phyloP scores from a whole-genome alignment of 2,113 vertebrate species.

The Helogale parvula region DNA sequence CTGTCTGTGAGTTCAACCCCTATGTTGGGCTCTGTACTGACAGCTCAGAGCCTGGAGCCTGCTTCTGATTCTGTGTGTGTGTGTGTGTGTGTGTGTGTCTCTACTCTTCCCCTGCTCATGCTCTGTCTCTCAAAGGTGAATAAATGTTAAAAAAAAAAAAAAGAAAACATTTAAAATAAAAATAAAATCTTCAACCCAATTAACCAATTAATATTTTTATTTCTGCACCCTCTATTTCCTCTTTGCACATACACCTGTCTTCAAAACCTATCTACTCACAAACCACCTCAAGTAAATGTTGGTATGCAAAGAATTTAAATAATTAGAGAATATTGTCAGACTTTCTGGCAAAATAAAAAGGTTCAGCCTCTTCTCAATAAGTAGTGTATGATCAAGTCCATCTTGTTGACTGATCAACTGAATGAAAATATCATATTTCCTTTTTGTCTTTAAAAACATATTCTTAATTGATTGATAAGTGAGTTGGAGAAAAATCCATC shows the following conservation, averaged over 20 bases:
- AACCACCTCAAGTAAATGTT: conserved; percentile 28
- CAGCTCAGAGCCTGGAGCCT: no score
- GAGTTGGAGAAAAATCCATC: neutral
- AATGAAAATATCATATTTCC: neutral
- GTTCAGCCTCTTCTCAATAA: neutral
- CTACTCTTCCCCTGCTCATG: no score
- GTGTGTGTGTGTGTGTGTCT: no score
- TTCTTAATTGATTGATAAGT: conserved; percentile 42
- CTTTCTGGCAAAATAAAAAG: conserved; percentile 32
- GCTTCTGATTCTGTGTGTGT: no score
- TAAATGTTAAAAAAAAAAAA: no score
- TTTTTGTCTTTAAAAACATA: conserved; percentile 36
- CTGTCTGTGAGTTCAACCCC: no score
- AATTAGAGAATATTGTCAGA: neutral
- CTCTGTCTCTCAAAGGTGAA: no score
- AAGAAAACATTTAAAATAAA: no score
- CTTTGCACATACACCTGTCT: neutral
- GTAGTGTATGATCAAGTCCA: neutral
- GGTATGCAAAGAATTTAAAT: neutral
- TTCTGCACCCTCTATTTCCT: neutral
- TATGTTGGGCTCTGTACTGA: no score
- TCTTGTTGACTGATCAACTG: neutral
- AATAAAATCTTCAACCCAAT: neutral
- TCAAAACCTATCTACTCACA: neutral
- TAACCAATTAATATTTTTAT: conserved; percentile 16